These are phyloP conservation scores for Strix occidentalis DNA, from an alignment of 2,797 vertebrate genomes.

Conservation along the genomic window DNA sequence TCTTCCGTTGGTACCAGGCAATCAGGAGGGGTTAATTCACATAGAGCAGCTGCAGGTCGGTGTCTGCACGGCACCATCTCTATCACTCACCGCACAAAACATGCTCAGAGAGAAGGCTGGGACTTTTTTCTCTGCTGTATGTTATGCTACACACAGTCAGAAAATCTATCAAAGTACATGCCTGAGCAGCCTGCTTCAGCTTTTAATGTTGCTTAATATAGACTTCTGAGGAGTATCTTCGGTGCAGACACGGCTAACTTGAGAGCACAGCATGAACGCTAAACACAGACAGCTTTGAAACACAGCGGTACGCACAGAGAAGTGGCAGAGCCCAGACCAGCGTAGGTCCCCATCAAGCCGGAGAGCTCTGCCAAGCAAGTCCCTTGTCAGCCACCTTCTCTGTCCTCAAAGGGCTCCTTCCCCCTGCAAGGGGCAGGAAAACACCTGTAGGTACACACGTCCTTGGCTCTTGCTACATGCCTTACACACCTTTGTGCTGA, in stretches of 20 bases:
- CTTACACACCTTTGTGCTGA: background rate
- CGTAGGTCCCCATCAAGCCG: rapidly evolving
- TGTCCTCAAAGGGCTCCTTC: background rate
- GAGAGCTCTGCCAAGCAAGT: background rate
- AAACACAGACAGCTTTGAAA: background rate
- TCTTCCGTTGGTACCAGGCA: background rate
- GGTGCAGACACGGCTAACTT: background rate
- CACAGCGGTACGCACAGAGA: rapidly evolving
- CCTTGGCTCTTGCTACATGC: background rate
- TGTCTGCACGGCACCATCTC: background rate
- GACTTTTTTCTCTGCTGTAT: background rate
- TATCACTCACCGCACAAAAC: background rate
- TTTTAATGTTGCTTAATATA: conserved; percentile 20
- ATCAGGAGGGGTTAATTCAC: background rate
- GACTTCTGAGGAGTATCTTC: conserved; percentile 1
- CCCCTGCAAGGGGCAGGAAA: background rate
- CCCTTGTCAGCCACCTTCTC: background rate
- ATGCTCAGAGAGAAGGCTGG: rapidly evolving
- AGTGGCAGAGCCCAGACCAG: background rate
- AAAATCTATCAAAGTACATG: background rate
- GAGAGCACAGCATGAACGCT: background rate
- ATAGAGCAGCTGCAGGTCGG: rapidly evolving
- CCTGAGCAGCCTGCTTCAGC: background rate
- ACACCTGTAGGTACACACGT: rapidly evolving
- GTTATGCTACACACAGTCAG: background rate